Base-by-base conservation (phyloP, 92 coral and sea anemone genomes). In the Parazoanthus atlanticus region DNA sequence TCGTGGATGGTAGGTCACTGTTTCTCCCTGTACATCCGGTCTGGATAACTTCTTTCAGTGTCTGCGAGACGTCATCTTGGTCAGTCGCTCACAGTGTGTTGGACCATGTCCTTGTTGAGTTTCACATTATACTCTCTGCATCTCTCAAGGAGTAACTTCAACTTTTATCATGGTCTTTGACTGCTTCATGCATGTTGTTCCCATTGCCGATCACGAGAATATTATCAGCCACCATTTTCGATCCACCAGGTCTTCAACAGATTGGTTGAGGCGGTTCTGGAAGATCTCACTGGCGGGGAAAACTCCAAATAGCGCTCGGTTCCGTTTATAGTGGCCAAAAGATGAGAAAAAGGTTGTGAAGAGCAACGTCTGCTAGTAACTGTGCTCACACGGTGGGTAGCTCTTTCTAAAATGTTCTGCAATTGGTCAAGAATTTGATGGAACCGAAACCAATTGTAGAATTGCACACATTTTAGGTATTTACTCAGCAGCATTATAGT, bases 191-290 rank as follows among this genome's bases (percentile, higher is more conserved):
- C 15, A 85, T 21, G 2, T 54, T 72, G 40, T 64, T 73, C 1
- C 86, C 89, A 66, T 85, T 79, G n/a, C 92, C 89, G 0, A 76
- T 83, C 38, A 90, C 74, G 7, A 90, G 89, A 33, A 85, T 78
- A 74, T 85, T 81, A 40, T 17, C 46, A 65, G 79, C 25, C 56
- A 43, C 54, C 43, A 32, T 41, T 71, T 12, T 49, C 38, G 17
- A n/a, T 23, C 74, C 47, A 52, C 81, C 30, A 86, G 2, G 79
- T 49, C 7, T 29, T 78, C 30, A 72, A 86, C 41, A 74, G 49
- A 52, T 30, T 38, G 33, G 40, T 38, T 66, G 41, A 74, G 46
- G 40, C 76, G 49, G 40, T 40, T 86, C 72, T 80, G 64, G 58
- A 82, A 80, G n/a, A 88, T 81, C 17, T 52, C 81, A 30, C 81